These are phyloP conservation scores for Pachyuromys duprasi DNA, from an alignment of 2,797 vertebrate genomes.

Conservation along the genomic window DNA sequence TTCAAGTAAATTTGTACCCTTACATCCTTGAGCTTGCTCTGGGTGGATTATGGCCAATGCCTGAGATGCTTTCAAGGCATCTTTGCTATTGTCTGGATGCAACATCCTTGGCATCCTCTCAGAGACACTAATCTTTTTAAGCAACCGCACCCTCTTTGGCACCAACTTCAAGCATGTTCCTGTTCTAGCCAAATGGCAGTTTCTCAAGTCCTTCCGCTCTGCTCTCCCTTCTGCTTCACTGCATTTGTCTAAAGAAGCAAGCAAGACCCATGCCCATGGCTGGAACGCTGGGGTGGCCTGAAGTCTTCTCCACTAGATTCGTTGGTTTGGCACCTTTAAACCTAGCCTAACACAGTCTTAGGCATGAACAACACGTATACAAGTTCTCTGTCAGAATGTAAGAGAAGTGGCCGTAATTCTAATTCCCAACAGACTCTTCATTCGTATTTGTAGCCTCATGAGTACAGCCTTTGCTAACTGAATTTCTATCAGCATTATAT, in stretches of 20 bases:
- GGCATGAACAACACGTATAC: background rate
- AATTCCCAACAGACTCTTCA: background rate
- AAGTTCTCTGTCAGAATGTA: background rate
- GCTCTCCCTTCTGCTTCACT: background rate
- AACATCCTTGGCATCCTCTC: slow-evolving; percentile 16
- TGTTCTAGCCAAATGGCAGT: background rate
- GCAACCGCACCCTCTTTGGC: slow-evolving; percentile 13
- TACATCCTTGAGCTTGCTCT: background rate
- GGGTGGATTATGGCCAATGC: background rate
- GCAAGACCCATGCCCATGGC: background rate
- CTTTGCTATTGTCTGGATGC: background rate
- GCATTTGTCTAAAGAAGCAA: background rate
- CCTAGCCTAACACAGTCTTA: background rate
- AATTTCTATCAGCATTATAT: background rate
- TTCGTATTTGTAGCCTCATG: background rate
- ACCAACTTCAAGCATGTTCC: background rate
- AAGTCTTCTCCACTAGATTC: background rate
- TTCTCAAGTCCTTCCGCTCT: background rate
- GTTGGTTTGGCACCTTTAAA: background rate
- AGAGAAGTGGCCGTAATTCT: background rate
- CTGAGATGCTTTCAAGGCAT: slow-evolving; percentile 1
- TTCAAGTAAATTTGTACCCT: background rate
- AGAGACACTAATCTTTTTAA: slow-evolving; percentile 22
- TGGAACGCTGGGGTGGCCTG: background rate
- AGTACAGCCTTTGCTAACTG: background rate